These are phyloP conservation scores for Pedionomus torquatus DNA, from an alignment of 2,113 vertebrate species.

Conservation along the genomic window DNA sequence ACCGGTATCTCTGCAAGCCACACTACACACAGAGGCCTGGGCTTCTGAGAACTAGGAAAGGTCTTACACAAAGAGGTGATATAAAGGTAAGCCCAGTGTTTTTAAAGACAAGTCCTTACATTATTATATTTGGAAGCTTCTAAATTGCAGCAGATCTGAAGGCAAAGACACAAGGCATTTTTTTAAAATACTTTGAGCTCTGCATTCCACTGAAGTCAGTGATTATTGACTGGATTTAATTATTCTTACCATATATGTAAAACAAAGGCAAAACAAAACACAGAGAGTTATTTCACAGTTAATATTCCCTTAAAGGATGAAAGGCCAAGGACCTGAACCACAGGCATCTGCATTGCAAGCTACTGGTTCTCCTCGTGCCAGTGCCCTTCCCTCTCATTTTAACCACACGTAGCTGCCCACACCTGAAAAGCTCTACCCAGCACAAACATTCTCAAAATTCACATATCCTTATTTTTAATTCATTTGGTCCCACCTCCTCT, in stretches of 20 bases:
- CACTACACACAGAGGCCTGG: rapidly evolving
- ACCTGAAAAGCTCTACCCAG: not conserved
- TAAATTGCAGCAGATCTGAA: not conserved
- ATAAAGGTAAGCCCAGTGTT: not conserved
- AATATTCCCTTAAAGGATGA: not conserved
- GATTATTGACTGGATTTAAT: not conserved
- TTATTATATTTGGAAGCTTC: not conserved
- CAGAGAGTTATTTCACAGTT: not conserved
- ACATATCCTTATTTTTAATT: not conserved
- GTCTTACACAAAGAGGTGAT: not conserved
- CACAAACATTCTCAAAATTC: not conserved
- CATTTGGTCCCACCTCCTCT: not conserved
- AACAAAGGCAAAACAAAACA: not conserved
- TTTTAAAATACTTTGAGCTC: not conserved
- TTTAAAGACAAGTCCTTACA: not conserved
- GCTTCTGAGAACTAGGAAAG: not conserved
- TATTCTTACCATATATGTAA: not conserved
- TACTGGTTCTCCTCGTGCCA: not conserved
- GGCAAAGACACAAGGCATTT: not conserved
- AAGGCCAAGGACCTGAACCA: not conserved
- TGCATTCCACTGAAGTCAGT: not conserved
- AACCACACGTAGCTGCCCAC: rapidly evolving
- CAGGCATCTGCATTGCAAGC: not conserved
- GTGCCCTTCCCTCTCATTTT: not conserved
- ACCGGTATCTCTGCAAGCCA: not conserved